Conservation (phyloP, 2,113 vertebrate species). For the Mastomys coucha region DNA sequence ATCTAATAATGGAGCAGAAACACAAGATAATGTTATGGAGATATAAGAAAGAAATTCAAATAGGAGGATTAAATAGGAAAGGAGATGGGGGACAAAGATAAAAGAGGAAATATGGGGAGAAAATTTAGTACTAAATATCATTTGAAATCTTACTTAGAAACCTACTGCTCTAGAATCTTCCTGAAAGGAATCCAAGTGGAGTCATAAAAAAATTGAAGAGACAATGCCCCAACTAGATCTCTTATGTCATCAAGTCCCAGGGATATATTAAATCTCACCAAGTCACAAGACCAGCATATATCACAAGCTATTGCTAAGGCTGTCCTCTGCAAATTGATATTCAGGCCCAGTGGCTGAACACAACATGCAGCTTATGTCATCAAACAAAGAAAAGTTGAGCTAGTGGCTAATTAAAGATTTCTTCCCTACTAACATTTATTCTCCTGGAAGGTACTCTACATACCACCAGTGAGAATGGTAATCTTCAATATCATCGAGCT, state of each 20-base stretch:
- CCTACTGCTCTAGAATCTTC: background rate
- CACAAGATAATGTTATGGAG: background rate
- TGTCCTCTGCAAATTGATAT: background rate
- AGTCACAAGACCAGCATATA: background rate
- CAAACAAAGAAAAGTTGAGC: background rate
- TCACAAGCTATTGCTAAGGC: background rate
- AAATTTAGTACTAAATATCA: background rate
- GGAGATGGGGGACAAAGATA: background rate
- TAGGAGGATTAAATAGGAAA: background rate
- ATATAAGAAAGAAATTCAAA: background rate
- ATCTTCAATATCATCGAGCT: background rate
- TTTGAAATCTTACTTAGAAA: background rate
- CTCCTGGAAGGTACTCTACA: background rate
- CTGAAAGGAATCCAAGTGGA: background rate
- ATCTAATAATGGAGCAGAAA: background rate
- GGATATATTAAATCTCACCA: background rate
- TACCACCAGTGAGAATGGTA: background rate
- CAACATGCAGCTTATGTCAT: background rate
- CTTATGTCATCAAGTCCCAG: background rate
- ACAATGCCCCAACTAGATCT: background rate
- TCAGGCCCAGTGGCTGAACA: background rate
- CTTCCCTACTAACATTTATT: background rate
- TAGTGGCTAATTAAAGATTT: background rate
- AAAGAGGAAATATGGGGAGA: background rate
- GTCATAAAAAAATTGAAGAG: background rate